Evolutionary conservation across 2,888 invertebrate species (phyloP).

Genomic region (Lasioglossum pauxillum): DNA sequence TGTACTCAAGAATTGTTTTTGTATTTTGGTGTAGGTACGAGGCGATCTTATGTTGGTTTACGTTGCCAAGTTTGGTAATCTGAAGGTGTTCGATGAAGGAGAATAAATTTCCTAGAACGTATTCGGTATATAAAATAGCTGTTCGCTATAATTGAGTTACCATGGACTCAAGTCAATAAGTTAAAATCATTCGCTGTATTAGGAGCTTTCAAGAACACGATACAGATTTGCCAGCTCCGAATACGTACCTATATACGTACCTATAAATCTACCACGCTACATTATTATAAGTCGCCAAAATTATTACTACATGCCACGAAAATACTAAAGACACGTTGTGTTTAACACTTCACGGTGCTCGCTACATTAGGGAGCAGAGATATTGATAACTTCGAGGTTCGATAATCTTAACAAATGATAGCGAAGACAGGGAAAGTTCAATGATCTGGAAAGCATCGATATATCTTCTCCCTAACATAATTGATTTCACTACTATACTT

Average conservation of each 20-base stretch:
- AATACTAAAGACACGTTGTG: constrained; percentile 37
- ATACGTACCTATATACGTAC: constrained; percentile 5
- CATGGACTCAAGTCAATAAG: constrained; percentile 41
- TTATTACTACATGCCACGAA: constrained; percentile 27
- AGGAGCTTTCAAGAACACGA: constrained; percentile 5
- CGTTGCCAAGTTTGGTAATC: constrained; percentile 10
- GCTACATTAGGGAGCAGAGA: constrained; percentile 3
- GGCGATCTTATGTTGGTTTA: constrained; percentile 17
- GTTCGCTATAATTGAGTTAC: constrained; percentile 22
- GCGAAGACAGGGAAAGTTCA: not conserved
- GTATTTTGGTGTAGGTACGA: constrained; percentile 56
- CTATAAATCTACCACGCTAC: constrained; percentile 33
- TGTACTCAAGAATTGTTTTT: constrained; percentile 63
- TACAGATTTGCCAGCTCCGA: constrained; percentile 21
- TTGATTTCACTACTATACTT: not conserved
- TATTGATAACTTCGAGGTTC: not conserved
- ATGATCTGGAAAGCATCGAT: not conserved
- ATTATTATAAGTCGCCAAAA: constrained; percentile 24
- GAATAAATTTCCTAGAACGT: constrained; percentile 30
- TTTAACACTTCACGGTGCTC: constrained; percentile 6
- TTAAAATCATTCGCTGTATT: constrained; percentile 44
- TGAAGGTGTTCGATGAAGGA: not conserved
- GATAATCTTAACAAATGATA: not conserved
- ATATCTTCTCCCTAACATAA: constrained; percentile 4
- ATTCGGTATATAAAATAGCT: constrained; percentile 30